Evolutionary conservation across 1,140 invertebrate genomes (phyloP), one percentile per base, ranked within the genome.

Genomic region (Pseudomyrmex flavicornis): DNA sequence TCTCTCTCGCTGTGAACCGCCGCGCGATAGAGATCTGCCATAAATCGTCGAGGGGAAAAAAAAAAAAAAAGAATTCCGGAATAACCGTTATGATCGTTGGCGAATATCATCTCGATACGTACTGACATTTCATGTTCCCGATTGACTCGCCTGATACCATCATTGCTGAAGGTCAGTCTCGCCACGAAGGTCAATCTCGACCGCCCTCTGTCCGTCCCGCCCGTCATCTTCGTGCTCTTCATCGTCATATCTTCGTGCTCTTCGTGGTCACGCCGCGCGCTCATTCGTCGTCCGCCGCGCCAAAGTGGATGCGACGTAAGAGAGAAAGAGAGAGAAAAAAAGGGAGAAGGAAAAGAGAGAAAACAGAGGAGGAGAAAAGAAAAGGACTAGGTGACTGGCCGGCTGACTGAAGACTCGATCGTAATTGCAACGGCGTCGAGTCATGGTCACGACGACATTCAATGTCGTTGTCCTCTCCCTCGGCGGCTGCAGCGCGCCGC

Each of bases 361-460:
- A 79, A 66, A 66, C 77, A 52, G 66, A 54, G 63, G 70, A 63
- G 35, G 35, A 54, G n/a, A 10, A 63, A 48, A 48, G 63, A 75
- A 50, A 35, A 68, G 58, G 56, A 62, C 15, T 46, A 77, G 75
- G 83, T 76, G 82, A 84, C 82, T 87, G 75, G 59, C 48, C 65
- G 85, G 46, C 69, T 26, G 68, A 77, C 44, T 59, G 58, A 79
- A 74, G 83, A 73, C 73, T 65, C 56, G 84, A 74, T 89, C 75
- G 88, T 88, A 89, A 89, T 89, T 89, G 87, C 84, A 66, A 88
- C 72, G 35, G 35, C 52, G 87, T 62, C 75, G 80, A 89, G 84
- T 89, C 88, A 89, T 86, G 88, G 80, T 88, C 80, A 76, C 84
- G 72, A 86, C 79, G 65, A 83, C 87, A 83, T 69, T 80, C 80